Percentiles rank a stretch among this genome's conserved stretches.
These are phyloP conservation scores for Chrysopa pallens DNA, from an alignment of 1,140 invertebrate genomes.

Conservation along the genomic window DNA sequence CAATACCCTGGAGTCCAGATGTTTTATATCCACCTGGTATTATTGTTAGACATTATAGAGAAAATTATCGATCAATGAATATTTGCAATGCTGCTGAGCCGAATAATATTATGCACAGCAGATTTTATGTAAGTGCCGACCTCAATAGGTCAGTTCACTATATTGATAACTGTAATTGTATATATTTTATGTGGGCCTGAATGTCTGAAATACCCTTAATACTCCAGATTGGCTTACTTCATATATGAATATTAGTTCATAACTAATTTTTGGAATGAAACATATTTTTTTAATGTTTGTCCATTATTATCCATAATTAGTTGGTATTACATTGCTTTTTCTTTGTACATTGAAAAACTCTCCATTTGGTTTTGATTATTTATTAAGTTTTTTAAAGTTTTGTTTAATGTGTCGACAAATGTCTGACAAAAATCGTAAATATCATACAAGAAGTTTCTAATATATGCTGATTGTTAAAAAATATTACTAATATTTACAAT, in stretches of 20 bases:
- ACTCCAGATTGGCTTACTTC: too few species aligned
- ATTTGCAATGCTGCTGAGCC: constrained; percentile 57
- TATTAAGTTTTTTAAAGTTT: too few species aligned
- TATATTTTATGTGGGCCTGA: background rate
- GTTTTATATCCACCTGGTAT: constrained; percentile 61
- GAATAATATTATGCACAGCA: constrained; percentile 56
- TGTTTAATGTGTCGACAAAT: too few species aligned
- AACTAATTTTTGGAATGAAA: background rate
- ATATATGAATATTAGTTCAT: background rate
- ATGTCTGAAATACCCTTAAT: too few species aligned
- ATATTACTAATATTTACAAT: too few species aligned
- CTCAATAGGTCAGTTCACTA: background rate
- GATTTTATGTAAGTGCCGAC: constrained; percentile 65
- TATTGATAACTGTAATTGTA: background rate
- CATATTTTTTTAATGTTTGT: constrained; percentile 2
- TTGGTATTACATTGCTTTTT: too few species aligned
- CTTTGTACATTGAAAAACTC: too few species aligned
- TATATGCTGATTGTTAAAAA: too few species aligned
- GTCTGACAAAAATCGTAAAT: too few species aligned
- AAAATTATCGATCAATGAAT: constrained; percentile 63
- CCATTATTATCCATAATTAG: constrained; percentile 1
- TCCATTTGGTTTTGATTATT: too few species aligned
- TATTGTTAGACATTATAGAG: constrained; percentile 59
- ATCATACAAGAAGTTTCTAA: too few species aligned
- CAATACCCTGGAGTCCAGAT: constrained; percentile 46